phyloP scores from a whole-genome alignment of 2,797 vertebrate genomes.

The Xenentodon cancila region DNA sequence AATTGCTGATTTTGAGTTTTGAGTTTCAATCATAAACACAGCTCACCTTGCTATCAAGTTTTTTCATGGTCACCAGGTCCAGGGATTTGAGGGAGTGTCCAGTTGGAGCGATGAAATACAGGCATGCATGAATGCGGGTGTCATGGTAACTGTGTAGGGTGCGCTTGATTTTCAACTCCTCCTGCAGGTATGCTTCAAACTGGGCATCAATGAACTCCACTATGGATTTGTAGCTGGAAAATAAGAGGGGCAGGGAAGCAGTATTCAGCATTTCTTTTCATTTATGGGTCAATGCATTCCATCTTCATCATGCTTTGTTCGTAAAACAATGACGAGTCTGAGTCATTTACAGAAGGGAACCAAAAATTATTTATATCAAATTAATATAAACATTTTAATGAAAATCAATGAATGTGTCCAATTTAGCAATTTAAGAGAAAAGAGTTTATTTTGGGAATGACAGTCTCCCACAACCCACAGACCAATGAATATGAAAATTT shows the following conservation, averaged over 20 bases:
- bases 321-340: background rate
- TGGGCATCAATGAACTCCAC: conserved; percentile 98
- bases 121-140: conserved; percentile 93
- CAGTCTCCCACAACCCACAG: too few species aligned
- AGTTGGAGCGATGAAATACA: conserved; percentile 98
- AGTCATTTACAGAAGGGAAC: too few species aligned
- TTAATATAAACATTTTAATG: too few species aligned
- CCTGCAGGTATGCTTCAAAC: conserved; percentile 97
- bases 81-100: conserved; percentile 97
- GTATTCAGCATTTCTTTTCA: background rate
- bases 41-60: conserved; percentile 97
- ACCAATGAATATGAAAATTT: too few species aligned
- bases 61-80: conserved; percentile 99
- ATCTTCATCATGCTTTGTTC: background rate
- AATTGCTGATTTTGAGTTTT: too few species aligned
- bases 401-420: too few species aligned
- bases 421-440: too few species aligned
- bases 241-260: conserved; percentile 1
- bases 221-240: conserved; percentile 93
- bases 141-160: conserved; percentile 97
- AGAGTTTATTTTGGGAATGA: too few species aligned
- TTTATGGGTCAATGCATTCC: background rate
- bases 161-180: conserved; percentile 96
- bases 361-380: too few species aligned
- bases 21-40: background rate